These are phyloP conservation scores for Syngnathus typhle DNA, from an alignment of 2,113 vertebrate genomes.

Conservation along the genomic window DNA sequence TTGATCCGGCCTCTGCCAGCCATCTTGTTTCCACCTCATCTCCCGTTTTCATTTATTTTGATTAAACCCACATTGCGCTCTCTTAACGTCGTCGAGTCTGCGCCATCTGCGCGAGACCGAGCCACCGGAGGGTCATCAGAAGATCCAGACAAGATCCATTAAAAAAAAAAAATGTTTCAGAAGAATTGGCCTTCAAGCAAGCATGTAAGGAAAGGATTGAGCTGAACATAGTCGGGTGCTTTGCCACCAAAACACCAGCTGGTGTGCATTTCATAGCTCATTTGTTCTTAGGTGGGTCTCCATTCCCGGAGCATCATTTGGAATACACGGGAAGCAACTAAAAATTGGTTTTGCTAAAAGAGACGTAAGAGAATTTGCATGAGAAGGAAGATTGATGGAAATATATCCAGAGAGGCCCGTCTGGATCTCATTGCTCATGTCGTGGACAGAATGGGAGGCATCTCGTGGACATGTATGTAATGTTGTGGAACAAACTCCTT, in stretches of 20 bases:
- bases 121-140: constrained; percentile 35
- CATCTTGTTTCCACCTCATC: constrained; percentile 14
- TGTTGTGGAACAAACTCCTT: constrained; percentile 68
- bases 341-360: background rate
- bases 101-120: constrained; percentile 34
- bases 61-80: constrained; percentile 22
- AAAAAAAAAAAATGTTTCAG: constrained; percentile 28
- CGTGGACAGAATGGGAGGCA: constrained; percentile 17
- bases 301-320: constrained; percentile 15
- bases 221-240: constrained; percentile 5
- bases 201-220: constrained; percentile 15
- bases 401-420: background rate
- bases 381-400: constrained; percentile 12
- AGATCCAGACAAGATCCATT: constrained; percentile 54
- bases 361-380: background rate
- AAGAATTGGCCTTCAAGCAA: constrained; percentile 39
- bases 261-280: constrained; percentile 47
- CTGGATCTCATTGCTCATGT: constrained; percentile 23
- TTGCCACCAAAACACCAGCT: constrained; percentile 46
- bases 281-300: constrained; percentile 36
- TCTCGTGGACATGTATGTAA: constrained; percentile 62
- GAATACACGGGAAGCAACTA: constrained; percentile 16
- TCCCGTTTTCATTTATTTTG: constrained; percentile 14
- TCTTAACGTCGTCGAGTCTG: constrained; percentile 6
- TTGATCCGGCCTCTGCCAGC: constrained; percentile 5